phyloP scores from a whole-genome alignment of 2,888 invertebrate species.

The Melanostoma mellinum region DNA sequence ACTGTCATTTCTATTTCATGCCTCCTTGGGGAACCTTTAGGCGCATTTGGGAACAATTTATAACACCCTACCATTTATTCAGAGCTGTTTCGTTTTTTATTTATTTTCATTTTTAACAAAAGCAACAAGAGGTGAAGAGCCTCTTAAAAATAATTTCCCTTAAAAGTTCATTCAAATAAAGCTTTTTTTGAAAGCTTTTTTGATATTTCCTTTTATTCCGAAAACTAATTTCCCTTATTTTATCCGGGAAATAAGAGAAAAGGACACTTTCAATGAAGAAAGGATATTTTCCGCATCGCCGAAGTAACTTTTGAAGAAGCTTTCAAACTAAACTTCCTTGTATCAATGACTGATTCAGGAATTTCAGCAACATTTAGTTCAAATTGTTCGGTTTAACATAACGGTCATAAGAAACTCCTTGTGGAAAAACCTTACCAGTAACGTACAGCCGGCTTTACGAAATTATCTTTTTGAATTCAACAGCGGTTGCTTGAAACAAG shows the following conservation, averaged over 20 bases:
- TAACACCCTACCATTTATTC: slow-evolving; percentile 22
- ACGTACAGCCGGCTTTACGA: slow-evolving; percentile 60
- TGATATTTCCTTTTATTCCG: slow-evolving; percentile 34
- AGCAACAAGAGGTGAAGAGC: background rate
- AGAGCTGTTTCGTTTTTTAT: background rate
- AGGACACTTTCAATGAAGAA: slow-evolving; percentile 17
- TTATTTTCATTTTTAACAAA: background rate
- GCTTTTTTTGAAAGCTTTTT: slow-evolving; percentile 14
- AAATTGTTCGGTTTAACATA: slow-evolving; percentile 57
- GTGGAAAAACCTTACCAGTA: background rate
- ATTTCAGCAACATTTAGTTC: slow-evolving; percentile 46
- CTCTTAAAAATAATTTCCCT: too few species aligned
- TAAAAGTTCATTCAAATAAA: slow-evolving; percentile 4
- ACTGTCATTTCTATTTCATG: slow-evolving; percentile 1
- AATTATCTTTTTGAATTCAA: slow-evolving; percentile 38
- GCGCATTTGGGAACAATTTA: background rate
- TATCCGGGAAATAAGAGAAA: slow-evolving; percentile 62
- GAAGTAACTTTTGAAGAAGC: slow-evolving; percentile 44
- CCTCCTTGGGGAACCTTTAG: background rate
- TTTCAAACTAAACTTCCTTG: slow-evolving; percentile 14
- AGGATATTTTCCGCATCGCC: slow-evolving; percentile 3
- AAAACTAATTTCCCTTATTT: background rate
- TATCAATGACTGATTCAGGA: slow-evolving; percentile 27
- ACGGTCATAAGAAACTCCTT: slow-evolving; percentile 36
- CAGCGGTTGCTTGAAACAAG: slow-evolving; percentile 8